A percentile compares a stretch with the other conserved stretches of the same genome.
phyloP scores from a whole-genome alignment of 2,113 vertebrate species.

The Ramphastos sulfuratus region DNA sequence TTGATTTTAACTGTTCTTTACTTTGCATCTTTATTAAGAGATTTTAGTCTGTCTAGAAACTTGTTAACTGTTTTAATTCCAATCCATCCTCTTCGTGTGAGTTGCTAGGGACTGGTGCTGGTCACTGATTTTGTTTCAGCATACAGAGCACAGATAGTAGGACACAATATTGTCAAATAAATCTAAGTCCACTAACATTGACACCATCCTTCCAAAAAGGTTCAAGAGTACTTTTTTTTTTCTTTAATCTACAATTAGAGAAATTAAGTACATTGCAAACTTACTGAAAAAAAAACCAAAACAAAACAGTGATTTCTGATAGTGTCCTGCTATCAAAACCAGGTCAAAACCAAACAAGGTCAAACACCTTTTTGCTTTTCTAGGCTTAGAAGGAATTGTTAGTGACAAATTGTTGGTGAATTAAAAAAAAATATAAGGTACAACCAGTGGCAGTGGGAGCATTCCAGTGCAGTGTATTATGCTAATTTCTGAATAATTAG shows the following conservation, averaged over 20 bases:
- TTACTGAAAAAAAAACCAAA: not conserved
- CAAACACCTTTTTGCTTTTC: not conserved
- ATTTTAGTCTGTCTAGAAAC: not conserved
- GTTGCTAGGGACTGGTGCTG: not conserved
- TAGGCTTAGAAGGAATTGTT: not conserved
- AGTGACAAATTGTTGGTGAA: not conserved
- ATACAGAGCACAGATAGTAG: not conserved
- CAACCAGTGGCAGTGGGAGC: not conserved
- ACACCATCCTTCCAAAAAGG: not conserved
- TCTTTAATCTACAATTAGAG: not conserved
- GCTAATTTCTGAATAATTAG: not conserved
- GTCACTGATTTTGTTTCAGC: not conserved
- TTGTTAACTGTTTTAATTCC: not conserved
- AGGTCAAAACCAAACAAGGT: not conserved
- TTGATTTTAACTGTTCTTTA: not conserved
- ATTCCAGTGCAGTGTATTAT: not conserved
- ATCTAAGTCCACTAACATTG: not conserved
- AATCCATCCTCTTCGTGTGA: not conserved
- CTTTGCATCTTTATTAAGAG: not conserved
- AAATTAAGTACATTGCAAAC: not conserved
- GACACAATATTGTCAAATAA: not conserved
- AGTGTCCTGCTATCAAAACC: not conserved
- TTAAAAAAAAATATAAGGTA: not conserved
- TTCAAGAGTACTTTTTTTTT: not conserved
- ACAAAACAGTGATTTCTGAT: not conserved